phyloP scores from a whole-genome alignment of 2,797 vertebrate genomes.

The Molossus molossus region DNA sequence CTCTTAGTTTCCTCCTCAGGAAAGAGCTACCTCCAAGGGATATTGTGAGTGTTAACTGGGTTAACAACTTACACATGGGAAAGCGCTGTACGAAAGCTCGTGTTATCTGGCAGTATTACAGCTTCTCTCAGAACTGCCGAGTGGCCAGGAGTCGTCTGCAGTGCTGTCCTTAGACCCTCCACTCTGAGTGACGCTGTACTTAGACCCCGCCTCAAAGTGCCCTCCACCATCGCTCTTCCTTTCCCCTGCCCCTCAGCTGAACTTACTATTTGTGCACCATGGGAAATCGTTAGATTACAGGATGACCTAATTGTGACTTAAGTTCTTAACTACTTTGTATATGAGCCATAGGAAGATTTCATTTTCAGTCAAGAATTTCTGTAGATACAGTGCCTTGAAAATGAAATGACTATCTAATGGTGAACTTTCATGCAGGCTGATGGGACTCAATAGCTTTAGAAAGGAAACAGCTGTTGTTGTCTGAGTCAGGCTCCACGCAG shows the following conservation, averaged over 20 bases:
- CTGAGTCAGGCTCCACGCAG: background rate
- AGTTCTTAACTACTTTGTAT: background rate
- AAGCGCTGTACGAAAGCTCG: background rate
- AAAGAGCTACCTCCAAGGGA: background rate
- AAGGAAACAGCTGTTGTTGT: background rate
- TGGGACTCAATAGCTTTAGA: background rate
- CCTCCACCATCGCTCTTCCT: background rate
- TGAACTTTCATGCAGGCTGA: conserved; percentile 25
- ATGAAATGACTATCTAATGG: conserved; percentile 43
- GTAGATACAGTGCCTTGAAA: background rate
- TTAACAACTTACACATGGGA: background rate
- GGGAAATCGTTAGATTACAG: background rate
- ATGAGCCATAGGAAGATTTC: background rate
- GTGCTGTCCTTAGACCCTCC: background rate
- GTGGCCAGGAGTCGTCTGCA: background rate
- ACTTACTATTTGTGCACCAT: background rate
- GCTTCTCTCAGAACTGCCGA: background rate
- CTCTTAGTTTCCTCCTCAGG: background rate
- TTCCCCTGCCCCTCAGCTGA: background rate
- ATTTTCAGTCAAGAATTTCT: conserved; percentile 48
- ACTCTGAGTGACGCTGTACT: background rate
- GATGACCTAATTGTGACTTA: background rate
- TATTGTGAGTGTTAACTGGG: no score
- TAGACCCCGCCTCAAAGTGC: background rate
- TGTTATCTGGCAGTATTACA: background rate